Base-by-base conservation (phyloP, 2,113 vertebrate genomes). In the Lonchura striata region DNA sequence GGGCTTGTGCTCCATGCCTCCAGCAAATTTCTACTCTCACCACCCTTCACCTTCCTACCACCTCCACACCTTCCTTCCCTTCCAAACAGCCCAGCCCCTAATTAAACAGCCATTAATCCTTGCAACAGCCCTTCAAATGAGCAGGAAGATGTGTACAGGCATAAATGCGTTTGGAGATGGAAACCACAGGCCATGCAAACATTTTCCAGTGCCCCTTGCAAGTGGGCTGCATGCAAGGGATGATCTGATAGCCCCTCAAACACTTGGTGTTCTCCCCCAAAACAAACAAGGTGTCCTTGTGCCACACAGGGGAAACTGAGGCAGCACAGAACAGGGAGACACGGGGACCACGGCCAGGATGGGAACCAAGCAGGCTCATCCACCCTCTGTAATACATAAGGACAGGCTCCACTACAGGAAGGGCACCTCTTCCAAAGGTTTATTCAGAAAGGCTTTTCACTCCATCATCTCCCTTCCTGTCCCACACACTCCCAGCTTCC, bases 291-390 rank as follows among this genome's bases (percentile, higher is more conserved):
- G 9, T 3, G 25, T 37, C 27, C 33, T 37, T 31, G 33, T 46
- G 14, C 41, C 54, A 11, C 0, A 0, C 49, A 77, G 14, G 54
- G 63, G 84, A 95, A 94, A 89, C 81, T 65, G 84, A 84, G 87
- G 77, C 63, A 82, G 47, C 2, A 0, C 56, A 70, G 35, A 31
- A 23, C 25, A 18, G 13, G 28, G 70, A 19, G 46, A 68, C 2
- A 4, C 1, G 0, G 49, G 52, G 10, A 54, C 9, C 1, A 0
- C 0, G 10, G 56, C 33, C 5, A 1, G 63, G 41, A 53, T 72
- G 82, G 33, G 20, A 57, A 6, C 15, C 1, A 1, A 60, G 30
- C 30, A 20, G 35, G 35, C n/a, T 47, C 41, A 35, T 24, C 24
- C 27, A 18, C 24, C 7, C 57, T 59, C 56, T 9, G 18, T 10